Evolutionary conservation across 2,888 invertebrate genomes (phyloP).

Genomic region (Aphodius sticticus): DNA sequence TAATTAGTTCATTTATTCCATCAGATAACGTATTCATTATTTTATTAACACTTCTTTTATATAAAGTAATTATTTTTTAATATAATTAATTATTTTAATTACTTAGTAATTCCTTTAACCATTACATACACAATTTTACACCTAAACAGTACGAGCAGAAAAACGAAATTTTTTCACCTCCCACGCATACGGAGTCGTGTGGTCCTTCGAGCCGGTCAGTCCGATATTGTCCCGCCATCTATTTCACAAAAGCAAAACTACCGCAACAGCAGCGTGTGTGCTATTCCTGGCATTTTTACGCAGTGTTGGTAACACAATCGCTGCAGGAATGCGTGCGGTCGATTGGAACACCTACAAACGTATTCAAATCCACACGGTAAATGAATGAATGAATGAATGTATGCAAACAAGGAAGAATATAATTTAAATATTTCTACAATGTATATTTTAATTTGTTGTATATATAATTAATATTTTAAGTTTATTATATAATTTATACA

Average conservation of each 20-base stretch:
- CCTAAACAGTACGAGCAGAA: neutral
- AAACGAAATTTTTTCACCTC: neutral
- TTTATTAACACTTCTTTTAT: too few relatives aligned
- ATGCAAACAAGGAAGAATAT: too few relatives aligned
- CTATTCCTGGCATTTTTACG: slow-evolving; percentile 50
- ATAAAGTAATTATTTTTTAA: too few relatives aligned
- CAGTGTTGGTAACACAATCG: slow-evolving; percentile 39
- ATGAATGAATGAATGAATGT: neutral
- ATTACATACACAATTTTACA: neutral
- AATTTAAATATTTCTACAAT: too few relatives aligned
- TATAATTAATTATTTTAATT: too few relatives aligned
- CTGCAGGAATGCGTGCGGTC: slow-evolving; percentile 18
- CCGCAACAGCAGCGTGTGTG: slow-evolving; percentile 40
- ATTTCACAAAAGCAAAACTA: slow-evolving; percentile 50
- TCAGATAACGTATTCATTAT: too few relatives aligned
- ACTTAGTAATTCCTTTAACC: neutral
- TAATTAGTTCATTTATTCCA: too few relatives aligned
- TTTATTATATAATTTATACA: too few relatives aligned
- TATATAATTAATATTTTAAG: too few relatives aligned
- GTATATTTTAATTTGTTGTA: too few relatives aligned
- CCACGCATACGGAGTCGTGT: neutral
- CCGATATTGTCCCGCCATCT: slow-evolving; percentile 52
- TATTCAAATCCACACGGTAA: neutral
- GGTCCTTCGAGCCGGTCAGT: slow-evolving; percentile 37
- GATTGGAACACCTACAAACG: neutral